Evolutionary conservation across 2,797 vertebrate genomes (phyloP).

Genomic region (Danio aesculapii): DNA sequence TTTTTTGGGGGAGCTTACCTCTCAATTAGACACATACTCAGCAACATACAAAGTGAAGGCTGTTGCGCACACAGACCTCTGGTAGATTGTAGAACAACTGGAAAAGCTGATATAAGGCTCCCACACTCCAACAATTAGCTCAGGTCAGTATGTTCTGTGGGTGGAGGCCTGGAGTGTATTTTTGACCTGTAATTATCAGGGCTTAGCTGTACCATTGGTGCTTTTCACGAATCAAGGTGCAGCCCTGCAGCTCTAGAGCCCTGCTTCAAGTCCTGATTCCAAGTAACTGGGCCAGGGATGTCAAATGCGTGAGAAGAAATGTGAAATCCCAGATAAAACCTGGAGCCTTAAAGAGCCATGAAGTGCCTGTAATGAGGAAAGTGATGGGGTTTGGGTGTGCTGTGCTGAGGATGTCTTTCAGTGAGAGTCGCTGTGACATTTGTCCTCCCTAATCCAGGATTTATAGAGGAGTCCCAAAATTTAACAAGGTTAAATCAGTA

Average conservation of each 20-base stretch:
- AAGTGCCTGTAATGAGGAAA: conserved; percentile 80
- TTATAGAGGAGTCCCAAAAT: conserved; percentile 69
- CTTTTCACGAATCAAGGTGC: conserved; percentile 78
- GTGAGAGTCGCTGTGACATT: conserved; percentile 71
- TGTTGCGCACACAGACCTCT: conserved; percentile 57
- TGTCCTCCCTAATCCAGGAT: conserved; percentile 77
- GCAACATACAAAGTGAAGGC: conserved; percentile 38
- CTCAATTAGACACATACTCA: conserved; percentile 75
- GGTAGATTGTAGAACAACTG: conserved; percentile 39
- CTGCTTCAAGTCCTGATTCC: conserved; percentile 69
- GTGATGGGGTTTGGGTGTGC: conserved; percentile 74
- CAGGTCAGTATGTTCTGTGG: conserved; percentile 69
- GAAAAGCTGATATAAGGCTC: conserved; percentile 50
- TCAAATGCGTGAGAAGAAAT: conserved; percentile 78
- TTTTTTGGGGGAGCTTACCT: conserved; percentile 77
- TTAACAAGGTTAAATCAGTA: conserved; percentile 72
- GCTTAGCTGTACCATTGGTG: conserved; percentile 72
- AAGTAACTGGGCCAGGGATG: conserved; percentile 74
- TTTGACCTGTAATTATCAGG: conserved; percentile 78
- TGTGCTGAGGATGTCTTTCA: conserved; percentile 45
- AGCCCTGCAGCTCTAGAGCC: conserved; percentile 59
- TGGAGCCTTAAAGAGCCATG: conserved; percentile 77
- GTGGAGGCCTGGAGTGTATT: conserved; percentile 61
- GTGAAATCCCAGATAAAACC: conserved; percentile 81
- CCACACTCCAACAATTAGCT: conserved; percentile 66